These are phyloP conservation scores for Sebastes trivittatus DNA, from an alignment of 2,797 vertebrate species.

Conservation along the genomic window DNA sequence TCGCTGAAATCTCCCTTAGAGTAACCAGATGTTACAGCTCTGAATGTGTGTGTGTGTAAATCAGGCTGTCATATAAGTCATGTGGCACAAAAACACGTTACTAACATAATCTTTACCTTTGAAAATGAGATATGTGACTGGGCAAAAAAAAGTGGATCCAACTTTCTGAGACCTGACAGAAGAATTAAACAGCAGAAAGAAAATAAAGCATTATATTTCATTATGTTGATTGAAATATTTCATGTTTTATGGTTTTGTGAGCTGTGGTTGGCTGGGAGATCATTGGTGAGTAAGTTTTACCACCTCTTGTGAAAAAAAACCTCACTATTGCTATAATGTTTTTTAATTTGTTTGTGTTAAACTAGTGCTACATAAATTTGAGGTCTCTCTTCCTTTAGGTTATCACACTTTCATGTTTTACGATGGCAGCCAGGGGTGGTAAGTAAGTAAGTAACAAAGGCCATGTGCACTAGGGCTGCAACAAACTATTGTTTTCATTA, in stretches of 20 bases:
- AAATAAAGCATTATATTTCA: neutral
- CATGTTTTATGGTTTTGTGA: neutral
- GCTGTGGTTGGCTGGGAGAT: neutral
- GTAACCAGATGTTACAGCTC: constrained; percentile 22
- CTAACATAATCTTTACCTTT: neutral
- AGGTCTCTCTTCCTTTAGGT: neutral
- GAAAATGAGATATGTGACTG: neutral
- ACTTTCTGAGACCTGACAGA: neutral
- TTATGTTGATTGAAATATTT: neutral
- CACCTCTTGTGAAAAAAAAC: neutral
- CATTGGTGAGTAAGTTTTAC: neutral
- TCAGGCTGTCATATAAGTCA: constrained; percentile 14
- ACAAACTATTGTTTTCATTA: neutral
- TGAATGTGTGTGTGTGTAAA: neutral
- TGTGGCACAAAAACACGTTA: neutral
- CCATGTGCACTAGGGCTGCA: too few relatives aligned
- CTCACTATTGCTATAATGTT: neutral
- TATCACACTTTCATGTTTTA: neutral
- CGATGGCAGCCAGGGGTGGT: neutral
- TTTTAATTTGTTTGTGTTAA: neutral
- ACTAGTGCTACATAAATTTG: neutral
- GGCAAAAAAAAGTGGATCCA: neutral
- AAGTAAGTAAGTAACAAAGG: neutral
- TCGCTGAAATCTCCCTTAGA: neutral
- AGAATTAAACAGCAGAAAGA: neutral